phyloP scores from a whole-genome alignment of 2,797 vertebrate species.

The Chiroxiphia lanceolata region DNA sequence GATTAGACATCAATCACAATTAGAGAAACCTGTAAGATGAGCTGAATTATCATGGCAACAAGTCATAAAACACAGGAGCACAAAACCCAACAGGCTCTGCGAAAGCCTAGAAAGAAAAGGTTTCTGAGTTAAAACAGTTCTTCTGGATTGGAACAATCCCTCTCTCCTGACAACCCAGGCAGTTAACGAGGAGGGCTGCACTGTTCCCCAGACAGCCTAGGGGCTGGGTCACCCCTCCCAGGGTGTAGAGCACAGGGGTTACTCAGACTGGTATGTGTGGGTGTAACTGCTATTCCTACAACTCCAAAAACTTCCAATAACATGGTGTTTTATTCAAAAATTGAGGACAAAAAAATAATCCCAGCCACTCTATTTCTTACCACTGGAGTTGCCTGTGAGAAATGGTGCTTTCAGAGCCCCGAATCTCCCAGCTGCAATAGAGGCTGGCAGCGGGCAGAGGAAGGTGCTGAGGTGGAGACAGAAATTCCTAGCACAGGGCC shows the following conservation, averaged over 20 bases:
- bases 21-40: conserved; percentile 78
- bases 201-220: neutral
- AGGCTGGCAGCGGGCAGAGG: accelerated
- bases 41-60: conserved; percentile 77
- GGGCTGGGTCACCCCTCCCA: neutral
- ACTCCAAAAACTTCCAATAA: neutral
- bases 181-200: neutral
- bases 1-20: conserved; percentile 87
- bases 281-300: neutral
- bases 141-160: neutral
- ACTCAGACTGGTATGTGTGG: neutral
- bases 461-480: neutral
- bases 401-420: neutral
- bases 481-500: neutral
- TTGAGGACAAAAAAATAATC: neutral
- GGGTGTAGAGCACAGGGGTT: neutral
- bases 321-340: accelerated
- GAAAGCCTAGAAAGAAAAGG: neutral
- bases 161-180: neutral
- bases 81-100: conserved; percentile 45
- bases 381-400: neutral
- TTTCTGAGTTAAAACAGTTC: neutral
- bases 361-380: neutral
- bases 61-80: conserved; percentile 73
- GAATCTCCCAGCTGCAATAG: neutral